phyloP scores from a whole-genome alignment of 2,113 vertebrate genomes.

The Capreolus pygargus region DNA sequence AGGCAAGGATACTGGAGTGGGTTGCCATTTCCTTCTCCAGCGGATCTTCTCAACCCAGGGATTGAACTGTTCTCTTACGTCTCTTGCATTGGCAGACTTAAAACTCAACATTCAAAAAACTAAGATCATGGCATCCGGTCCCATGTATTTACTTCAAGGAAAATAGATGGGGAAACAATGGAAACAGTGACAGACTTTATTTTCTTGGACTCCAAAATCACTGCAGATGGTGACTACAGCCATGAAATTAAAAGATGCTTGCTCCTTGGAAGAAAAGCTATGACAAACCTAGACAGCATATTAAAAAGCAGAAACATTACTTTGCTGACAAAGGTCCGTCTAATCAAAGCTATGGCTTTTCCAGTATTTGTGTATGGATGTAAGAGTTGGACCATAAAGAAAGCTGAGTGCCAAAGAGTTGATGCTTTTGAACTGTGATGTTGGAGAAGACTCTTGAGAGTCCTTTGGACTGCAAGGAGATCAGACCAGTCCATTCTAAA shows the following conservation, averaged over 20 bases:
- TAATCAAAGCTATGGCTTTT: neutral
- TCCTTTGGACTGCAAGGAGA: neutral
- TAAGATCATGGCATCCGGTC: neutral
- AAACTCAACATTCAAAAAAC: neutral
- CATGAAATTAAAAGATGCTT: neutral
- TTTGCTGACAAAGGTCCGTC: neutral
- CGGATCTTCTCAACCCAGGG: neutral
- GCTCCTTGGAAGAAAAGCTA: neutral
- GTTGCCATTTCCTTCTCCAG: neutral
- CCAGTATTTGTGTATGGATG: neutral
- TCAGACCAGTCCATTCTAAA: neutral
- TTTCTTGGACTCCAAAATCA: neutral
- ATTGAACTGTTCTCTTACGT: neutral
- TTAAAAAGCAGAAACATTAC: neutral
- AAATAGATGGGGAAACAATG: neutral
- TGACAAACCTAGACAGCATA: neutral
- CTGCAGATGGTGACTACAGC: neutral
- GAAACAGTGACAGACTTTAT: neutral
- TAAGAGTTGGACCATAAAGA: neutral
- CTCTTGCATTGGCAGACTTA: neutral
- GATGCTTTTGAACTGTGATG: neutral
- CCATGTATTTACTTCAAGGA: neutral
- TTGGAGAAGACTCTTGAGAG: neutral
- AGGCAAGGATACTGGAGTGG: neutral
- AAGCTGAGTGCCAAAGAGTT: neutral